These are phyloP conservation scores for Ellobius talpinus DNA, from an alignment of 2,113 vertebrate genomes.

Conservation along the genomic window DNA sequence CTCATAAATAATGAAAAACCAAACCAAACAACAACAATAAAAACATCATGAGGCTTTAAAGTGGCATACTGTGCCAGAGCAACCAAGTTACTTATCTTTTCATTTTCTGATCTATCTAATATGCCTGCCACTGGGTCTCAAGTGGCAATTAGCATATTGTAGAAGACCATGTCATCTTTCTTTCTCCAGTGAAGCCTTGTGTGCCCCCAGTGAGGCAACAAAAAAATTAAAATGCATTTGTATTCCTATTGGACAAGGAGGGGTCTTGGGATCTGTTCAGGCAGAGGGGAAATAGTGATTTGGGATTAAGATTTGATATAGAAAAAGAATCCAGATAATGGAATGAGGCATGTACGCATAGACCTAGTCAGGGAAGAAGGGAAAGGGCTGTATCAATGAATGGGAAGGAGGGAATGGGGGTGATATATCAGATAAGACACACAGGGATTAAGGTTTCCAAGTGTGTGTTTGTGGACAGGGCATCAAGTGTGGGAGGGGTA, in stretches of 20 bases:
- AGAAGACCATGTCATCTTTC: neutral
- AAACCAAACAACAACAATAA: neutral
- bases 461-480: neutral
- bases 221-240: neutral
- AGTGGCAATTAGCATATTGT: neutral
- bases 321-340: neutral
- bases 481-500: rapidly evolving
- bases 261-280: neutral
- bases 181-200: rapidly evolving
- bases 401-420: rapidly evolving
- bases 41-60: neutral
- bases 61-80: neutral
- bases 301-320: neutral
- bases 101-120: neutral
- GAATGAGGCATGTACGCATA: neutral
- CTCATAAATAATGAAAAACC: neutral
- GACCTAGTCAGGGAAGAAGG: no score
- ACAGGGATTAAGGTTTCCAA: rapidly evolving
- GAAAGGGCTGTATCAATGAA: neutral
- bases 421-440: neutral
- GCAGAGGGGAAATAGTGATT: neutral
- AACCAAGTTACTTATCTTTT: neutral
- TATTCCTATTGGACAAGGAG: neutral
- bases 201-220: neutral
- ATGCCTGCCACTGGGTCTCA: neutral